Conservation (phyloP, 2,113 vertebrate genomes). For the Strigops habroptila region DNA sequence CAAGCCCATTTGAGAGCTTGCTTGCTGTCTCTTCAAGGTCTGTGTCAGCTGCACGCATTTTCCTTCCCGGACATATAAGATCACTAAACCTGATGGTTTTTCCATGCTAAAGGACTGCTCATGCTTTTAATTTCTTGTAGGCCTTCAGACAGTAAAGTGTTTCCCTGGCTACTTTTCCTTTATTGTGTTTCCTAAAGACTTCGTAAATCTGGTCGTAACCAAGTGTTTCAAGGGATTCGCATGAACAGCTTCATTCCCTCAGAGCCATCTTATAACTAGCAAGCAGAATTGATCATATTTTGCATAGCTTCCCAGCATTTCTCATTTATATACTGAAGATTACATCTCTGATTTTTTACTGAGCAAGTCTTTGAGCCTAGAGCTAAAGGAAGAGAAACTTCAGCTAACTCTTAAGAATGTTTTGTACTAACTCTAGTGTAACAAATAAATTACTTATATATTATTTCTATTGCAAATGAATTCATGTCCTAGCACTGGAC, state of each 20-base stretch:
- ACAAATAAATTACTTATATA: background rate
- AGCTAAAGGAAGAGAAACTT: background rate
- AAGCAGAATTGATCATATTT: background rate
- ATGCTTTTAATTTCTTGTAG: background rate
- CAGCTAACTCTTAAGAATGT: background rate
- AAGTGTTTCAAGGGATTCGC: background rate
- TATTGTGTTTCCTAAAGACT: background rate
- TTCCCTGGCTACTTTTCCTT: background rate
- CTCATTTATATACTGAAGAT: background rate
- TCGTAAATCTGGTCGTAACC: background rate
- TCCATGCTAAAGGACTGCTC: background rate
- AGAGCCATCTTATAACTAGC: background rate
- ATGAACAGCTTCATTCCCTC: background rate
- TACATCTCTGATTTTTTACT: background rate
- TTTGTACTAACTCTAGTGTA: background rate
- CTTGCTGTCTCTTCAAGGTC: background rate
- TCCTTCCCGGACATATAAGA: background rate
- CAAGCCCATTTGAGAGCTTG: background rate
- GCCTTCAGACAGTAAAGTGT: background rate
- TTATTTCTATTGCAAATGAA: background rate
- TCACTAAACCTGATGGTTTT: background rate
- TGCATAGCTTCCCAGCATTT: background rate
- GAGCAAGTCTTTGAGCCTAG: background rate
- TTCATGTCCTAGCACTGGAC: background rate
- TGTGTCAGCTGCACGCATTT: fast-evolving